Evolutionary conservation across 2,888 invertebrate genomes (phyloP), one percentile per base, ranked within the genome.

Genomic region (Parasteatoda lunata): DNA sequence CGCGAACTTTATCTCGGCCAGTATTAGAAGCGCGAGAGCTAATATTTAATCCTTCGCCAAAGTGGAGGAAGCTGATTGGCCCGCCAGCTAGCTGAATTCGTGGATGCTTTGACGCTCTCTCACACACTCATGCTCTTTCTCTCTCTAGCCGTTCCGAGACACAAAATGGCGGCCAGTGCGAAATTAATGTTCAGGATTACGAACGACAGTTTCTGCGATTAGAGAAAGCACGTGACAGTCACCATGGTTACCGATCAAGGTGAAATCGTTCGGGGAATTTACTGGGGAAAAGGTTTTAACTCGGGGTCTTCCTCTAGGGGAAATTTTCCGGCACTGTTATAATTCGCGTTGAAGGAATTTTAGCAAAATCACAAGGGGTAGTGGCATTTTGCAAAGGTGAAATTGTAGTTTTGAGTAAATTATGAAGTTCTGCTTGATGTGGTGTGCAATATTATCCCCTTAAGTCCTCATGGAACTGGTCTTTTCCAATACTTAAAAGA

Each of bases 181-280:
- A 86, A 86, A 86, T 86, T 86, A 86, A 86, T 86, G 85, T 86
- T 86, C 80, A 77, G 85, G 85, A 86, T 86, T 86, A 86, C 76
- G 76, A 70, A 70, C 85, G 85, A 86, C 85, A 86, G 85, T 86
- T 86, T 86, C 80, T 80, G 80, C 85, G 85, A 86, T 86, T 86
- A 86, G 85, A 66, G 83, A 84, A 51, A 77, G 77, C 83, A 80
- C 80, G 80, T 80, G 83, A 84, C 68, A 65, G 85, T 86, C 54
- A 66, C 59, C 76, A 80, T 86, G 85, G 76, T 71, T 64, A 86
- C 85, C 80, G 80, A 86, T 86, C 85, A 86, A 86, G 85, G 85
- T 86, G 79, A 85, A 85, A 75, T 65, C 84, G 79, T 78, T 59
- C 77, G 9, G 84, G 84, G 84, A 84, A 75, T 84, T 59, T 59